A percentile compares a stretch with the other conserved stretches of the same genome.
These are phyloP conservation scores for Coilia nasus DNA, from an alignment of 2,797 vertebrate species.

Conservation along the genomic window DNA sequence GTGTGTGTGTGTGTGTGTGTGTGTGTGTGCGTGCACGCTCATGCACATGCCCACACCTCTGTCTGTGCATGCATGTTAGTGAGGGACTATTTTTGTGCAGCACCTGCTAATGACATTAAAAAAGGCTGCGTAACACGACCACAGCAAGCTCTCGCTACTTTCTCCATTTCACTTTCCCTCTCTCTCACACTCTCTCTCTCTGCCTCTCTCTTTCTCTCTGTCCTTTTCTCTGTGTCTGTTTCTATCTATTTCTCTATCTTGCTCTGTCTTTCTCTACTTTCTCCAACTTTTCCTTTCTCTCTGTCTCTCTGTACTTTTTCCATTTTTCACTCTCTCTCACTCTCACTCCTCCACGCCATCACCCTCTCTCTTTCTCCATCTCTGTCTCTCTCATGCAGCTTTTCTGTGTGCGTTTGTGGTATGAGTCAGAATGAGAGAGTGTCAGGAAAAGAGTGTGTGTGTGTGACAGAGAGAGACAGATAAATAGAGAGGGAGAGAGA, in stretches of 20 bases:
- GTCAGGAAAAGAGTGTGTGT: neutral
- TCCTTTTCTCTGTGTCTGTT: neutral
- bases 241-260: neutral
- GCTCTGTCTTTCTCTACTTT: neutral
- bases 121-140: conserved; percentile 42
- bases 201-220: neutral
- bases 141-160: neutral
- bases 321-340: neutral
- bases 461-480: conserved; percentile 34
- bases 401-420: conserved; percentile 1
- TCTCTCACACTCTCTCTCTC: neutral
- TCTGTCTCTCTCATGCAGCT: too few species aligned
- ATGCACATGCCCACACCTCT: neutral
- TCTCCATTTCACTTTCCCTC: neutral
- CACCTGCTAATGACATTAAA: conserved; percentile 82
- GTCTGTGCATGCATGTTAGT: neutral
- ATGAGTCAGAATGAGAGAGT: neutral
- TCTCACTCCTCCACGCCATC: neutral
- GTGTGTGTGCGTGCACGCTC: neutral
- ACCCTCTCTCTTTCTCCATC: neutral
- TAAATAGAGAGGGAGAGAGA: conserved; percentile 16
- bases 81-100: conserved; percentile 69
- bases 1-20: conserved; percentile 7
- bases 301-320: neutral
- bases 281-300: neutral